Conservation (phyloP, 2,888 invertebrate species). For the Drosophila niveifrons region DNA sequence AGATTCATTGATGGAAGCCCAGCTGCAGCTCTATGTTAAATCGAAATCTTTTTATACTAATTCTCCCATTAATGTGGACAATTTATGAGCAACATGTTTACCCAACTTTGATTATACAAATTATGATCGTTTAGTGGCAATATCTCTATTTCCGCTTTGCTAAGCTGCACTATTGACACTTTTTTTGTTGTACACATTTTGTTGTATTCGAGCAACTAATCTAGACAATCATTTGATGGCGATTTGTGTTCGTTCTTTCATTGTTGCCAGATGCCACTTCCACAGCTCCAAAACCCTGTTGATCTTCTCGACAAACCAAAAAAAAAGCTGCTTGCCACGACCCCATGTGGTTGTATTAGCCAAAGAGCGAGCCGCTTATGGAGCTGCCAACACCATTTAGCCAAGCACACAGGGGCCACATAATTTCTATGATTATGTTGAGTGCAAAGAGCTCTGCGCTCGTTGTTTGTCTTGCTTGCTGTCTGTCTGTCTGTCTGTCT, state of each 20-base stretch:
- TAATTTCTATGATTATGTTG: conserved; percentile 74
- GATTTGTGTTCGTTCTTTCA: conserved; percentile 16
- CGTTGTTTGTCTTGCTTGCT: conserved; percentile 19
- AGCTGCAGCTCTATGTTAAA: not conserved
- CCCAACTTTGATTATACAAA: conserved; percentile 15
- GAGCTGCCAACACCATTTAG: conserved; percentile 69
- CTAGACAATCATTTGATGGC: conserved; percentile 15
- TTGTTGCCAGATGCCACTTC: conserved; percentile 21
- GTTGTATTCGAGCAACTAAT: conserved; percentile 5
- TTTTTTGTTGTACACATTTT: too few relatives aligned
- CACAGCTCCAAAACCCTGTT: not conserved
- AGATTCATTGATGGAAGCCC: not conserved
- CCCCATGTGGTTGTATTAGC: conserved; percentile 69
- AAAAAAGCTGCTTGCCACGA: conserved; percentile 36
- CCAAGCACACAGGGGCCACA: conserved; percentile 51
- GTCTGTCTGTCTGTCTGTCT: conserved; percentile 17
- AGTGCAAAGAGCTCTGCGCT: conserved; percentile 60
- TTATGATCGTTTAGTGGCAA: conserved; percentile 16
- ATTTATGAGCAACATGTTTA: conserved; percentile 14
- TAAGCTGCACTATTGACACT: conserved; percentile 20
- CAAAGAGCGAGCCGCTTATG: conserved; percentile 42
- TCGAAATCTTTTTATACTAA: not conserved
- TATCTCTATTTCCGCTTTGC: conserved; percentile 16
- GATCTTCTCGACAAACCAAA: not conserved
- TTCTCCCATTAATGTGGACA: not conserved